Percentiles rank a stretch among this genome's conserved stretches.
Conservation (phyloP, 2,797 vertebrate genomes). For the Sebastes oblongus region DNA sequence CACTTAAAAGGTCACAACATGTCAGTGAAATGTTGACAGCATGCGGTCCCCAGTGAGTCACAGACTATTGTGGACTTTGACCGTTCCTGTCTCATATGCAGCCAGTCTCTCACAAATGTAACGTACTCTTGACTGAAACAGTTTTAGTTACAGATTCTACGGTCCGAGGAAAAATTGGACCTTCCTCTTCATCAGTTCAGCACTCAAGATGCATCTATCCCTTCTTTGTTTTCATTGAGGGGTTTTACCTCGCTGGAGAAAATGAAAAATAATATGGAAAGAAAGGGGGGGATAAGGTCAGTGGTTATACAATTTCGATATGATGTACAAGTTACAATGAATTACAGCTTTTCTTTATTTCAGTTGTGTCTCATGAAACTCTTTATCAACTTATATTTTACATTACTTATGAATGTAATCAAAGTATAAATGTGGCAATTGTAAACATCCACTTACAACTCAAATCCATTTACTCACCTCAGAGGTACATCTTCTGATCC, state of each 20-base stretch:
- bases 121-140: background rate
- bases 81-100: background rate
- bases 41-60: background rate
- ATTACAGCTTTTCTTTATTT: background rate
- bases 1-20: slow-evolving; percentile 2
- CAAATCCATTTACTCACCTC: accelerated
- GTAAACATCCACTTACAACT: slow-evolving; percentile 20
- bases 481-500: accelerated
- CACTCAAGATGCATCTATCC: background rate
- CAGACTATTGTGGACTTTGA: background rate
- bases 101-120: background rate
- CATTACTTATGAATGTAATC: background rate
- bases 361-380: background rate
- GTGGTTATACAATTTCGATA: background rate
- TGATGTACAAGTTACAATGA: background rate
- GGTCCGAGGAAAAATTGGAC: background rate
- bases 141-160: background rate
- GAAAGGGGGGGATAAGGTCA: background rate
- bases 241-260: background rate
- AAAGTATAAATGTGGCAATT: background rate
- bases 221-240: background rate
- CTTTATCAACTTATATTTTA: background rate
- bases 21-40: background rate
- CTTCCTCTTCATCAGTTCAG: background rate
- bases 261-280: background rate